Evolutionary conservation across 2,113 vertebrate species (phyloP).

Genomic region (Climacteris rufus): DNA sequence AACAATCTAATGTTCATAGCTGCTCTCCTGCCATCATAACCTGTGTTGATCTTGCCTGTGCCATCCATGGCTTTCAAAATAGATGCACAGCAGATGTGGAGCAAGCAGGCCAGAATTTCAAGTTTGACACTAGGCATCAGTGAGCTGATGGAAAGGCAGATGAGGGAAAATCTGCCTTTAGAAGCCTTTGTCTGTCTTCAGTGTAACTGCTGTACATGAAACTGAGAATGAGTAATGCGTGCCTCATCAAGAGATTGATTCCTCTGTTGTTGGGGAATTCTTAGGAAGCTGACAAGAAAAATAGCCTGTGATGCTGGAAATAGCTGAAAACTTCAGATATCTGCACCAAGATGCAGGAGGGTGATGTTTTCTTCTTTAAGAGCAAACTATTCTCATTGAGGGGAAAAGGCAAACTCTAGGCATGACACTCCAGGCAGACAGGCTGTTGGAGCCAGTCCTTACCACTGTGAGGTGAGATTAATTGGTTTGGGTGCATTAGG

Average conservation of each 20-base stretch:
- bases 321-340: neutral
- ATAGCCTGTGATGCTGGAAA: neutral
- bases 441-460: neutral
- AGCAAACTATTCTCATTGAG: neutral
- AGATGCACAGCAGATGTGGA: neutral
- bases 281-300: neutral
- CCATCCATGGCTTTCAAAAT: neutral
- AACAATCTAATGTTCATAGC: neutral
- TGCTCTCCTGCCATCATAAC: neutral
- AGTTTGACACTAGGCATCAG: neutral
- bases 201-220: neutral
- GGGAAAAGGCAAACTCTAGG: neutral
- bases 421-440: neutral
- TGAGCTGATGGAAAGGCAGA: neutral
- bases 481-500: neutral
- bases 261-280: neutral
- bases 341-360: neutral
- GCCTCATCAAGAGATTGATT: neutral
- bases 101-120: neutral
- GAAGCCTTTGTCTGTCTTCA: neutral
- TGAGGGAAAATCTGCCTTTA: neutral
- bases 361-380: neutral
- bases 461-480: neutral
- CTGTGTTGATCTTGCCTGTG: neutral
- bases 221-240: accelerated